phyloP scores from a whole-genome alignment of 2,113 vertebrate species.

The Seriola dumerili region DNA sequence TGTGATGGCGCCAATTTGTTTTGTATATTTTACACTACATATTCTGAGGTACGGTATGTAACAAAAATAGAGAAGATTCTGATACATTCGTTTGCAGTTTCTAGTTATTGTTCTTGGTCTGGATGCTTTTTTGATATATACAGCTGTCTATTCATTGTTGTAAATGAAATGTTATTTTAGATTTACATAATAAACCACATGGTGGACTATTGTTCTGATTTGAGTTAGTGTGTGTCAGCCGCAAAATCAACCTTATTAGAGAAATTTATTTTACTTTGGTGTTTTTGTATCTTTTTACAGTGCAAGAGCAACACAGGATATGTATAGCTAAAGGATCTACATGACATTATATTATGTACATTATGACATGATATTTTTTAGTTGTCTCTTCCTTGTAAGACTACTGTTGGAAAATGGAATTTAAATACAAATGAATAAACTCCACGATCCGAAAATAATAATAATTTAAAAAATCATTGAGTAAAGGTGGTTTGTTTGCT shows the following conservation, averaged over 20 bases:
- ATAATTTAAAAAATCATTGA: not conserved
- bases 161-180: not conserved
- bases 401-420: not conserved
- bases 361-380: not conserved
- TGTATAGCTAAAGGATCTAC: not conserved
- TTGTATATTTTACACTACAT: not conserved
- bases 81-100: not conserved
- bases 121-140: not conserved
- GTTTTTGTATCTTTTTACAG: no score
- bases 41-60: not conserved
- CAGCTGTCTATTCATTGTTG: no score
- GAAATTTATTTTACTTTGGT: no score
- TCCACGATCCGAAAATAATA: not conserved
- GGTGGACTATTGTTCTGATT: not conserved
- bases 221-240: not conserved
- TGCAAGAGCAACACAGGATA: not conserved
- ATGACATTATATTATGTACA: no score
- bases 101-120: not conserved
- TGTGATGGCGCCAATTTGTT: no score
- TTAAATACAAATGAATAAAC: slow-evolving; percentile 22
- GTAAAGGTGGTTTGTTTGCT: slow-evolving; percentile 22
- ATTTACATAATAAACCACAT: not conserved
- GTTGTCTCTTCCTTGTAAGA: not conserved
- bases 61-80: not conserved
- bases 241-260: no score